A percentile compares a stretch with the other conserved stretches of the same genome.
phyloP scores from a whole-genome alignment of 2,113 vertebrate genomes.

The Triplophysa tibetana region DNA sequence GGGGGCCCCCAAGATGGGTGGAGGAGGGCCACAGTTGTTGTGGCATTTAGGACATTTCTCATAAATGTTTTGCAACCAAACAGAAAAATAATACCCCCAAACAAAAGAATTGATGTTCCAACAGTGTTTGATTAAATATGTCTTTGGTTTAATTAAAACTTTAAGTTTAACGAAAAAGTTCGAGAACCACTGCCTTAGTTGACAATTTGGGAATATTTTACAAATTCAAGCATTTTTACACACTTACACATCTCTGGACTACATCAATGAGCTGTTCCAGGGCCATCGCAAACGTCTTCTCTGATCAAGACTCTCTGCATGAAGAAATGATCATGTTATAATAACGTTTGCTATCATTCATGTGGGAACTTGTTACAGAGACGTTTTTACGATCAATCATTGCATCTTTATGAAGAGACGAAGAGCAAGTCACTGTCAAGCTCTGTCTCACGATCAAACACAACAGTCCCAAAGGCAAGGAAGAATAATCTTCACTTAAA shows the following conservation, averaged over 20 bases:
- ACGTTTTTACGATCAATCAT: conserved; percentile 8
- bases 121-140: too few species aligned
- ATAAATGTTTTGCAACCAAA: too few species aligned
- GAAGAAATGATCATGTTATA: not conserved
- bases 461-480: not conserved
- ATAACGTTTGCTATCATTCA: too few species aligned
- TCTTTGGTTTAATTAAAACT: too few species aligned
- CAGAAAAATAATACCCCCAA: too few species aligned
- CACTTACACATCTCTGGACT: conserved; percentile 91
- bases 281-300: conserved; percentile 75
- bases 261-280: conserved; percentile 88
- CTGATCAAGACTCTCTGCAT: conserved; percentile 34
- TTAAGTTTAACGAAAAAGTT: too few species aligned
- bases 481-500: not conserved
- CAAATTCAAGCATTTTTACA: not conserved
- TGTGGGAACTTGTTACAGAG: not conserved
- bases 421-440: not conserved
- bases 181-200: not conserved
- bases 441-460: not conserved
- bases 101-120: too few species aligned
- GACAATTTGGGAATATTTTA: not conserved
- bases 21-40: too few species aligned
- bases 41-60: too few species aligned
- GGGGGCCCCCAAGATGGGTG: too few species aligned
- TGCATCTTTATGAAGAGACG: conserved; percentile 7